phyloP scores from a whole-genome alignment of 2,113 vertebrate species.

The Alethe diademata region DNA sequence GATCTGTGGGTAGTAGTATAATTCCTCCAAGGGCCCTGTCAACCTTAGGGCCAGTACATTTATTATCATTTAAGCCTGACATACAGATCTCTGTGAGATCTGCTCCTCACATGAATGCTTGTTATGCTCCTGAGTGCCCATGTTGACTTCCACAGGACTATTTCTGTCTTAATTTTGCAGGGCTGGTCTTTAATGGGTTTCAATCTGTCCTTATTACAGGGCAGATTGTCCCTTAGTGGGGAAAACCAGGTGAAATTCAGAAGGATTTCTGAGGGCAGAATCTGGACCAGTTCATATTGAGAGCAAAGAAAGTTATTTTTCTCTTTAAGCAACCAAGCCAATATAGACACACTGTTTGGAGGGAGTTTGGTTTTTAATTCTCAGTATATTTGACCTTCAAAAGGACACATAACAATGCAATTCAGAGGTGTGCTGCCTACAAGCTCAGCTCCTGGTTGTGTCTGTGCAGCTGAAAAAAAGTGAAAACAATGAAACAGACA shows the following conservation, averaged over 20 bases:
- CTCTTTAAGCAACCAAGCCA: not conserved
- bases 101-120: not conserved
- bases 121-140: not conserved
- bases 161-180: not conserved
- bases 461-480: not conserved
- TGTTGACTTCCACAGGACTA: not conserved
- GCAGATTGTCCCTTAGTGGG: not conserved
- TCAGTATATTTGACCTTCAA: not conserved
- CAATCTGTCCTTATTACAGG: not conserved
- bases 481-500: constrained; percentile 5
- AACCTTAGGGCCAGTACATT: not conserved
- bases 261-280: not conserved
- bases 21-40: not conserved
- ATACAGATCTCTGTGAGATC: not conserved
- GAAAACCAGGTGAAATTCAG: not conserved
- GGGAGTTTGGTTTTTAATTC: not conserved
- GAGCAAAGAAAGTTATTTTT: not conserved
- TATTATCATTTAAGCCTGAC: not conserved
- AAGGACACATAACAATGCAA: not conserved
- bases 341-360: not conserved
- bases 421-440: constrained; percentile 10
- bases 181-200: not conserved
- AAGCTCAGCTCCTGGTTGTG: not conserved
- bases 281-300: not conserved
- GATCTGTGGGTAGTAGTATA: not conserved